Conservation (phyloP, 2,113 vertebrate species). For the Probosciger aterrimus region DNA sequence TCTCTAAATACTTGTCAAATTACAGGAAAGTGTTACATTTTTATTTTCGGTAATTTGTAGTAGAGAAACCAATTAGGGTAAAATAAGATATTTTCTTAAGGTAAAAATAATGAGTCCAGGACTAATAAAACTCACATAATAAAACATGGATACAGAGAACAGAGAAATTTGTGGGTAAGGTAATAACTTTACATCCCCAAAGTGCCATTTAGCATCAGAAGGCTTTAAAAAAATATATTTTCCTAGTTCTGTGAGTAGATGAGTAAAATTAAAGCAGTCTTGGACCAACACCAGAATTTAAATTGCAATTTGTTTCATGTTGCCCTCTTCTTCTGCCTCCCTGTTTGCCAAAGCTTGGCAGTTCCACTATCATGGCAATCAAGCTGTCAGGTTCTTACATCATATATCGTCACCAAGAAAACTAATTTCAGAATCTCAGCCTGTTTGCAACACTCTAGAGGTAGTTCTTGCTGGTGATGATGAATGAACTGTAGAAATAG, state of each 20-base stretch:
- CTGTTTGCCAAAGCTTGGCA: background rate
- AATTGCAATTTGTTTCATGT: conserved; percentile 11
- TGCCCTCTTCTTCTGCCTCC: background rate
- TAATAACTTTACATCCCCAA: background rate
- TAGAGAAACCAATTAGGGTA: background rate
- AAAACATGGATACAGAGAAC: background rate
- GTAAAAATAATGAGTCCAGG: background rate
- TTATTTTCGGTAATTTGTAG: conserved; percentile 5
- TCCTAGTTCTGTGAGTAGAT: background rate
- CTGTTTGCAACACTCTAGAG: conserved; percentile 25
- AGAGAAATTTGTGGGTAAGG: background rate
- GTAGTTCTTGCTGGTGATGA: background rate
- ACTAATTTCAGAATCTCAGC: conserved; percentile 43
- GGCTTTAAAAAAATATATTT: background rate
- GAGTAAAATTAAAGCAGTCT: conserved; percentile 31
- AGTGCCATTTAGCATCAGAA: background rate
- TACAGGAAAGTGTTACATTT: background rate
- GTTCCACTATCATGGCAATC: conserved; percentile 56
- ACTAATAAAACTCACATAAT: background rate
- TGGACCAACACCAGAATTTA: conserved; percentile 27
- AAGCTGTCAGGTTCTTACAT: conserved; percentile 26
- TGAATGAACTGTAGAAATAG: conserved; percentile 20
- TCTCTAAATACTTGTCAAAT: conserved; percentile 1
- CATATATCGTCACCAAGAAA: conserved; percentile 34
- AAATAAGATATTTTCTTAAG: conserved; percentile 1